A percentile compares a stretch with the other conserved stretches of the same genome.
phyloP scores from a whole-genome alignment of 1,140 invertebrate genomes.

The Zaprionus vittiger region DNA sequence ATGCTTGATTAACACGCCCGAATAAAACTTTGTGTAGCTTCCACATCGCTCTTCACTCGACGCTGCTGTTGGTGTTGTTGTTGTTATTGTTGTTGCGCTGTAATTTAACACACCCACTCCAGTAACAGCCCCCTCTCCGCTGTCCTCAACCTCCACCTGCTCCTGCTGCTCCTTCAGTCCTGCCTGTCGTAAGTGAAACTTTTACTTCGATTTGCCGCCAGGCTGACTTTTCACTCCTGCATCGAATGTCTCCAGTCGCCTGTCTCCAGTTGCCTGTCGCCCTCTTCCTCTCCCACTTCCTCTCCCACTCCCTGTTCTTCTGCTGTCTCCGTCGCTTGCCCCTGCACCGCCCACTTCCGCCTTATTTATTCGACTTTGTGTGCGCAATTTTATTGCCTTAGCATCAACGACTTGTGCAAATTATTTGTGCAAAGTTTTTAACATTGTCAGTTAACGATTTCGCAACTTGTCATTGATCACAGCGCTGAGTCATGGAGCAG shows the following conservation, averaged over 20 bases:
- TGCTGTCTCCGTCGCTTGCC: background rate
- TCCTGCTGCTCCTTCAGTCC: background rate
- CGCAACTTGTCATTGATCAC: conserved; percentile 52
- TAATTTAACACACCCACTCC: conserved; percentile 74
- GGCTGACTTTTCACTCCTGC: conserved; percentile 65
- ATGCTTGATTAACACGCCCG: conserved; percentile 47
- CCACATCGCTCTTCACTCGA: conserved; percentile 18
- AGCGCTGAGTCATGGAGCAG: conserved; percentile 25
- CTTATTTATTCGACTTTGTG: conserved; percentile 54
- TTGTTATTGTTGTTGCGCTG: conserved; percentile 26
- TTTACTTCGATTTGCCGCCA: conserved; percentile 78
- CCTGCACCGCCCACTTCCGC: background rate
- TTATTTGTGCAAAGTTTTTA: conserved; percentile 68
- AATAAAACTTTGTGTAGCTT: conserved; percentile 49
- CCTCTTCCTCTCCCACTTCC: too few species aligned
- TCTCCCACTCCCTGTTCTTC: too few species aligned
- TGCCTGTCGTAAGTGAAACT: conserved; percentile 53
- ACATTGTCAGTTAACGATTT: conserved; percentile 42
- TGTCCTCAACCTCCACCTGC: background rate
- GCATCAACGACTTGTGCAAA: conserved; percentile 59
- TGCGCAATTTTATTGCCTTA: conserved; percentile 65
- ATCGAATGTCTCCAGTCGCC: conserved; percentile 28
- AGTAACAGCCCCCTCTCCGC: conserved; percentile 30
- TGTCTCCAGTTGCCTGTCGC: background rate
- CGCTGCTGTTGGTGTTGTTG: conserved; percentile 5